Evolutionary conservation across 2,888 invertebrate species (phyloP).

Genomic region (Leucozona laternaria): DNA sequence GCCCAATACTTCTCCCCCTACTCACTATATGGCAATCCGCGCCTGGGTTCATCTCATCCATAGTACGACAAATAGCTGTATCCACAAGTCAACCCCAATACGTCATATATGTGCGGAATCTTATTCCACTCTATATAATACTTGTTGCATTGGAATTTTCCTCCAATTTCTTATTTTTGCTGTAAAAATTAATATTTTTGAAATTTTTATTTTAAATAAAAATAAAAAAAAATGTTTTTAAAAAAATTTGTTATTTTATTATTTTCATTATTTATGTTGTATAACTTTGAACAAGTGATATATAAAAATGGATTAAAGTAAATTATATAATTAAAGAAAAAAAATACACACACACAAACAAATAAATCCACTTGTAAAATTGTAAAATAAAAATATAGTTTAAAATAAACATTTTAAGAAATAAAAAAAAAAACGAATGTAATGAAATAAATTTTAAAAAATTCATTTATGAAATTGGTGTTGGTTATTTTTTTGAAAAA

Average conservation of each 20-base stretch:
- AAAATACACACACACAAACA: slow-evolving; percentile 38
- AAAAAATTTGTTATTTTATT: slow-evolving; percentile 43
- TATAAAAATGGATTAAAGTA: slow-evolving; percentile 66
- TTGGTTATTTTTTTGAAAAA: neutral
- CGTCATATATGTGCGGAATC: slow-evolving; percentile 24
- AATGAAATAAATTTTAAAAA: slow-evolving; percentile 59
- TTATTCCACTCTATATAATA: slow-evolving; percentile 45
- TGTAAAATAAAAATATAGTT: slow-evolving; percentile 68
- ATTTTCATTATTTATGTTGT: slow-evolving; percentile 61
- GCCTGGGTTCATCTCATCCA: slow-evolving; percentile 92
- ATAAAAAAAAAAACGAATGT: slow-evolving; percentile 57
- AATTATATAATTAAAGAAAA: slow-evolving; percentile 58
- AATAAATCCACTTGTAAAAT: slow-evolving; percentile 67
- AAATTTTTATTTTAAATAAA: slow-evolving; percentile 27
- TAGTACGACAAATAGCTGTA: slow-evolving; percentile 84
- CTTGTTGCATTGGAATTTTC: slow-evolving; percentile 49
- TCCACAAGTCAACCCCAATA: slow-evolving; percentile 82
- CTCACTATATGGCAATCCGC: slow-evolving; percentile 91
- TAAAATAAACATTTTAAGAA: slow-evolving; percentile 34
- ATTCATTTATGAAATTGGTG: neutral
- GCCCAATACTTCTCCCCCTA: slow-evolving; percentile 95
- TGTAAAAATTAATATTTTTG: slow-evolving; percentile 18
- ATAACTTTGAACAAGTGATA: slow-evolving; percentile 73
- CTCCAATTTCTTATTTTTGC: slow-evolving; percentile 5
- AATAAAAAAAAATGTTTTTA: neutral